Evolutionary conservation across 92 coral and sea anemone genomes (phyloP).

Genomic region (Porites divaricata): DNA sequence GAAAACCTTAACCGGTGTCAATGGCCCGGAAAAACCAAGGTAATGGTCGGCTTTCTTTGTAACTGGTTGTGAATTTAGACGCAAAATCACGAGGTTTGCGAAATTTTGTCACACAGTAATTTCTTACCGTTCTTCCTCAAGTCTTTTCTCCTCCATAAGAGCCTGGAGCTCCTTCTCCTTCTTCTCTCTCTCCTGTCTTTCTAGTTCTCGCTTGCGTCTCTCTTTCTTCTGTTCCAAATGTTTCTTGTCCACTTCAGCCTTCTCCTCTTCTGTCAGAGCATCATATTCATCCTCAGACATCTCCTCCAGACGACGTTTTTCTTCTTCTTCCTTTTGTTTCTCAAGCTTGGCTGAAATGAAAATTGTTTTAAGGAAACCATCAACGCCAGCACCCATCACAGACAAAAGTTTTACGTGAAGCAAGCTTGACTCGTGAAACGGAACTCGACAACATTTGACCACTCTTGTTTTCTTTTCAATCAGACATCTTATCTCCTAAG

Average conservation of each 20-base stretch:
- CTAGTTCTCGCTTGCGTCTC: slow-evolving; percentile 88
- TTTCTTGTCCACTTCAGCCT: slow-evolving; percentile 94
- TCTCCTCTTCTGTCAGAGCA: slow-evolving; percentile 94
- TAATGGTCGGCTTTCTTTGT: not conserved
- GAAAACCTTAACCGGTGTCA: not conserved
- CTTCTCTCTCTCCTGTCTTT: slow-evolving; percentile 87
- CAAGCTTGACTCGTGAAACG: too few species aligned
- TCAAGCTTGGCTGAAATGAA: slow-evolving; percentile 69
- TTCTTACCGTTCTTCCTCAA: slow-evolving; percentile 94
- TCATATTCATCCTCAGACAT: slow-evolving; percentile 99
- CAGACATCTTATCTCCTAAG: too few species aligned
- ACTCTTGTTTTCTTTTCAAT: too few species aligned
- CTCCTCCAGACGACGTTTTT: slow-evolving; percentile 95
- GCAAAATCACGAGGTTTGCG: not conserved
- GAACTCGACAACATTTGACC: too few species aligned
- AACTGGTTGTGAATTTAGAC: not conserved
- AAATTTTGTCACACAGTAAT: not conserved
- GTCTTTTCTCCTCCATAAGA: slow-evolving; percentile 87
- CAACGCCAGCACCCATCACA: not conserved
- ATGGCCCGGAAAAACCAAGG: too few species aligned
- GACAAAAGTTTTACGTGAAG: not conserved
- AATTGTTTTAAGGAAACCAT: not conserved
- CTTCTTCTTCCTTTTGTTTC: slow-evolving; percentile 85
- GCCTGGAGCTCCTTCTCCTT: slow-evolving; percentile 90
- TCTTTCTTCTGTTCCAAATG: slow-evolving; percentile 98